These are phyloP conservation scores for Oxygymnocypris stewartii DNA, from an alignment of 2,113 vertebrate species.

Conservation along the genomic window DNA sequence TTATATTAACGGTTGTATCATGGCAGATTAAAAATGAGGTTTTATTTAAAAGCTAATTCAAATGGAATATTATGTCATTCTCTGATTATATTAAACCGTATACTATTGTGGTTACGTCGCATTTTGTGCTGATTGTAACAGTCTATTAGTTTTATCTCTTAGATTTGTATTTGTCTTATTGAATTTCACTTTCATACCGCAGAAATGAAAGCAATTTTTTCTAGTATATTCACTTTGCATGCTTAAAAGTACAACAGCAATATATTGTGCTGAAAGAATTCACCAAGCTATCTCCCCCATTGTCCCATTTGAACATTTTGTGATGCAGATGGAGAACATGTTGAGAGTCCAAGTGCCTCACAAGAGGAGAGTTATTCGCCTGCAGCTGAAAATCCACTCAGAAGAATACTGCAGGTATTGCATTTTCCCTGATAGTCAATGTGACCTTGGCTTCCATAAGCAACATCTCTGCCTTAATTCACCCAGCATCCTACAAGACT, in stretches of 20 bases:
- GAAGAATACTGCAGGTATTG: conserved; percentile 80
- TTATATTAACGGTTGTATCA: background rate
- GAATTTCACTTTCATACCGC: background rate
- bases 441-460: conserved; percentile 58
- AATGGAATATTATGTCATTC: background rate
- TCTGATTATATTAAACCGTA: background rate
- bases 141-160: background rate
- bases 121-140: background rate
- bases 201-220: background rate
- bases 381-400: conserved; percentile 79
- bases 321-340: conserved; percentile 73
- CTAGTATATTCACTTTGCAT: background rate
- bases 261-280: conserved; percentile 31
- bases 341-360: conserved; percentile 66
- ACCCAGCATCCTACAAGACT: conserved; percentile 42
- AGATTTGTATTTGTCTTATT: too few species aligned
- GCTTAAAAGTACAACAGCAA: conserved; percentile 15
- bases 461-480: conserved; percentile 44
- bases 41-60: background rate
- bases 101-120: background rate
- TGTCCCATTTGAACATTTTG: conserved; percentile 53
- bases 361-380: conserved; percentile 72
- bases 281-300: conserved; percentile 29
- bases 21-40: background rate
- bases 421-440: conserved; percentile 53